These are phyloP conservation scores for Laticauda colubrina DNA, from an alignment of 2,113 vertebrate genomes.

Conservation along the genomic window DNA sequence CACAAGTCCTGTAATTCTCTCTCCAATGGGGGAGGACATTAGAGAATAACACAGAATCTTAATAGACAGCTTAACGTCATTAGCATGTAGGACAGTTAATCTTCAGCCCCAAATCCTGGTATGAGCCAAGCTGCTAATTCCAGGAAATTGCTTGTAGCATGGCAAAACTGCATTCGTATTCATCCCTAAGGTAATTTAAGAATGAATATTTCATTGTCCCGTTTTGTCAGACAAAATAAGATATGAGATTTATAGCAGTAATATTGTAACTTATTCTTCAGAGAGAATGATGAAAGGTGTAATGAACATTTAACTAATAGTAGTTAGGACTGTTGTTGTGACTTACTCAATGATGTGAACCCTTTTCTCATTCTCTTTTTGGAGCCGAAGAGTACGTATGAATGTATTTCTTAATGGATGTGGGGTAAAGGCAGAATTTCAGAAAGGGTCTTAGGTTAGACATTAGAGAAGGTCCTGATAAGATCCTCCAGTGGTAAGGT, in stretches of 20 bases:
- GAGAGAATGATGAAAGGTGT: not conserved
- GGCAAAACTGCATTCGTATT: not conserved
- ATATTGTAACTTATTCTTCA: not conserved
- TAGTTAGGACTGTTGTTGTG: not conserved
- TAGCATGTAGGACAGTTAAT: constrained; percentile 25
- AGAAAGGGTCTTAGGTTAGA: not conserved
- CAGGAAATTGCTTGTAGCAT: constrained; percentile 14
- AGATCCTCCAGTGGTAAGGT: not conserved
- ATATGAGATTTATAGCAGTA: not conserved
- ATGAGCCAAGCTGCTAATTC: not conserved
- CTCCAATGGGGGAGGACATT: not conserved
- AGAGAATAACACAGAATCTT: constrained; percentile 10
- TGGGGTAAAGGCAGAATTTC: not conserved
- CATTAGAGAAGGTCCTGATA: not conserved
- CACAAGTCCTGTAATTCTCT: not conserved
- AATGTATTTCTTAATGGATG: not conserved
- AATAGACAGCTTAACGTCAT: not conserved
- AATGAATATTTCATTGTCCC: not conserved
- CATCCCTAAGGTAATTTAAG: not conserved
- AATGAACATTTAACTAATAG: not conserved
- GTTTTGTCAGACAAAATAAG: not conserved
- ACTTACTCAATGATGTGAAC: not conserved
- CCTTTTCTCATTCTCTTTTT: not conserved
- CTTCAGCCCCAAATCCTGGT: constrained; percentile 16
- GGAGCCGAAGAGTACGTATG: not conserved